Evolutionary conservation across 2,113 vertebrate species (phyloP), one percentile per base, ranked within the genome.

Genomic region (Labeo catla): DNA sequence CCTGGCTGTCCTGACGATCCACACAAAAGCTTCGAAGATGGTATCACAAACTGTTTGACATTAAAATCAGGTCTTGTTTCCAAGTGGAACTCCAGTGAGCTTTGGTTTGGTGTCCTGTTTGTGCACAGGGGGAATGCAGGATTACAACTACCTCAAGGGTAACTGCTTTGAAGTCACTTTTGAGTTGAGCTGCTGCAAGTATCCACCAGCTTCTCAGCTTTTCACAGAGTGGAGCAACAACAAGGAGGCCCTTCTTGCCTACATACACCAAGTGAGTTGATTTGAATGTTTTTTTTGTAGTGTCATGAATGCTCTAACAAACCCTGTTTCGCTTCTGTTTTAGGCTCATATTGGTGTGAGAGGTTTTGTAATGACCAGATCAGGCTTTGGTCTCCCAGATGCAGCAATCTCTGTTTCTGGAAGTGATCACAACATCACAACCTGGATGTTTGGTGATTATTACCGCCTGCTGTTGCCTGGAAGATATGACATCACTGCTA

Each of bases 151-250:
- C 2, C 87, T 98, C 49, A 92, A 96, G 94, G 97, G 96, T 80
- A 95, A 96, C 93, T 99, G 98, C 93, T 95, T 99, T 92, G 98
- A 99, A 92, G 95, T 99, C 91, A 97, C 97, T 0, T 90, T 99
- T 90, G 97, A 98, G 91, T 93, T 99, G 85, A 97, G 96, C 90
- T 99, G 98, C 94, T 99, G 98, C 94, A 99, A 99, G 85, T 96
- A 98, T 76, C 98, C 98, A 0, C 84, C 6, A 0, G 94, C 96
- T 23, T 90, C 95, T 0, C 92, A 96, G 86, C 96, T 99, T 86
- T 91, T 83, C 4, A 91, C 93, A 28, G 97, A 99, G 90, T 99
- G 98, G 98, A 94, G 96, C 57, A 95, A 98, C 87, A 99, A 98
- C 92, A 90, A 93, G 83, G 96, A 99, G 16, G 96, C 98, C 76